A percentile compares a stretch with the other conserved stretches of the same genome.
phyloP scores from a whole-genome alignment of 2,888 invertebrate genomes.

The Andrena haemorrhoa region DNA sequence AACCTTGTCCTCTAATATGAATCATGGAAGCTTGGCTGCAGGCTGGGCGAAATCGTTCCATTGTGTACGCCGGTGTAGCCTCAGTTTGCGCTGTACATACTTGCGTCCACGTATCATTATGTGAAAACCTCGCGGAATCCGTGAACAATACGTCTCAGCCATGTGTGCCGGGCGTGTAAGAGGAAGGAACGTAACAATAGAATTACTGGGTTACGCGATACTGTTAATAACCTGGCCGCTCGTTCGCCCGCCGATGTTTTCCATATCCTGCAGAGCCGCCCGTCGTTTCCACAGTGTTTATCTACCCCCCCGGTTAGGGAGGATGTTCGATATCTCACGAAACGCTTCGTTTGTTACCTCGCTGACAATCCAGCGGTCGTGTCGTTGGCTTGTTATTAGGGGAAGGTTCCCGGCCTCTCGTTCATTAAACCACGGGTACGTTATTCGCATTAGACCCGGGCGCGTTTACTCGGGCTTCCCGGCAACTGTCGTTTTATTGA shows the following conservation, averaged over 20 bases:
- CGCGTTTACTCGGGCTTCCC: background rate
- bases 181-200: constrained; percentile 65
- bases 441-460: background rate
- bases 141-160: constrained; percentile 54
- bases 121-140: constrained; percentile 61
- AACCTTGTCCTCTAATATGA: constrained; percentile 49
- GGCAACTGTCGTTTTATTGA: background rate
- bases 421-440: constrained; percentile 27
- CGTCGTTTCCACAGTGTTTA: constrained; percentile 29
- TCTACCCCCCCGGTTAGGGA: constrained; percentile 16
- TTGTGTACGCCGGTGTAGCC: constrained; percentile 36
- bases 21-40: constrained; percentile 39
- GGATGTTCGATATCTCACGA: constrained; percentile 27
- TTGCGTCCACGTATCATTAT: constrained; percentile 59
- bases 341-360: constrained; percentile 13
- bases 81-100: constrained; percentile 34
- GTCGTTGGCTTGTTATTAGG: constrained; percentile 27
- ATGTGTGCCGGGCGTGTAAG: constrained; percentile 33
- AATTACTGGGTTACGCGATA: constrained; percentile 68
- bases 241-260: constrained; percentile 45
- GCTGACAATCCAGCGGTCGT: background rate
- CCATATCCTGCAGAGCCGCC: constrained; percentile 30
- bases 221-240: constrained; percentile 71
- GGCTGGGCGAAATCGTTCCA: constrained; percentile 51
- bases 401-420: constrained; percentile 13